Evolutionary conservation across 2,888 invertebrate genomes (phyloP), one percentile per base, ranked within the genome.

Genomic region (Drosophila dives): DNA sequence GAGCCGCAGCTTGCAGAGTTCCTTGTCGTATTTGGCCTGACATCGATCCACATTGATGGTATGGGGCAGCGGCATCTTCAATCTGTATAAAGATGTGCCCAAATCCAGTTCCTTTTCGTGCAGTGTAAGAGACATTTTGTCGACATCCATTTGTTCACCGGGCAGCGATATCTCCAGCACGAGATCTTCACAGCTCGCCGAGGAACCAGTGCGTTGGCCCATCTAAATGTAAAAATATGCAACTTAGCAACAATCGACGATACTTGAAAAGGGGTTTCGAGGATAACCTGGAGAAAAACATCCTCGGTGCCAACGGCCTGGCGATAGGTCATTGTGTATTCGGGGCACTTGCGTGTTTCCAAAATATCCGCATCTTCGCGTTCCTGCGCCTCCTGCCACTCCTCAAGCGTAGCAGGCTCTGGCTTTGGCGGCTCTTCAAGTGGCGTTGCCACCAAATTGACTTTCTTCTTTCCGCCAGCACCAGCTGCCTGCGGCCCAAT

Each of bases 161-260:
- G 97, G 96, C 91, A 98, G 93, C 82, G 95, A 94, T 20, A 98
- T 94, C 70, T 95, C 94, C 32, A 98, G 94, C n/a, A 97, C 94
- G 93, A 98, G 95, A 92, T 97, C 96, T 92, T 98, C 98, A 93
- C 98, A 98, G 89, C 97, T 97, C 4, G 97, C 95, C 0, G 97
- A 95, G 2, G 95, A 94, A 23, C 96, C 95, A 0, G 96, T 97
- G 92, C 97, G 97, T 71, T 95, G 95, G 1, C 96, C 96, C 94
- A 98, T 96, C 96, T 97, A 93, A 60, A 91, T 61, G 56, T 15
- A 40, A 54, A 45, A 54, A 49, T 4, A 58, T 51, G 48, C 15
- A n/a, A 50, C 45, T 72, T 64, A 64, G 42, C 10, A 17, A 11
- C n/a, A 10, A 10, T 2, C 6, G 12, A 2, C 15, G 20, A 8